These are phyloP conservation scores for Nycticryphes semicollaris DNA, from an alignment of 2,113 vertebrate genomes.

Conservation along the genomic window DNA sequence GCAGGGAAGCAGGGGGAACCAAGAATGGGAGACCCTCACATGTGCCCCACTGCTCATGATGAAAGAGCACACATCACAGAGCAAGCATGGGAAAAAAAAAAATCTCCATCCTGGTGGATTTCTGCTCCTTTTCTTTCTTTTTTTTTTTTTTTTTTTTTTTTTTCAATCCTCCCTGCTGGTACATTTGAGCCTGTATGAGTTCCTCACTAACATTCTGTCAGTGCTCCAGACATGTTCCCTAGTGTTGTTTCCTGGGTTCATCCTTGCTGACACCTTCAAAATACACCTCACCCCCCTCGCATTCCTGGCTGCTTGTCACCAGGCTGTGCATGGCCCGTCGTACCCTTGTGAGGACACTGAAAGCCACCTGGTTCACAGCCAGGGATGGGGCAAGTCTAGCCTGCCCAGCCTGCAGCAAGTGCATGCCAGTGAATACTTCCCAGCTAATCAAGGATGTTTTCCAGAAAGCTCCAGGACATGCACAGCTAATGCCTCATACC, in stretches of 20 bases:
- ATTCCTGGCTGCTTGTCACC: not conserved
- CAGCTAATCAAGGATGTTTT: not conserved
- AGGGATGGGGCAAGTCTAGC: not conserved
- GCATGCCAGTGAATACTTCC: not conserved
- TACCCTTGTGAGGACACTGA: not conserved
- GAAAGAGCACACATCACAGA: not conserved
- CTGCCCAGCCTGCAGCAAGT: not conserved
- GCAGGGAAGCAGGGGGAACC: not conserved
- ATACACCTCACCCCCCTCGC: not conserved
- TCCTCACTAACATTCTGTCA: not conserved
- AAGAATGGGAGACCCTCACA: not conserved
- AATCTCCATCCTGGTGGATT: not conserved
- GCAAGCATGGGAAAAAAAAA: fast-evolving
- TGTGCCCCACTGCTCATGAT: not conserved
- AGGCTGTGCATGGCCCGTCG: not conserved
- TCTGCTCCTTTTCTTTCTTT: not conserved
- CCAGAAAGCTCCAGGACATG: not conserved
- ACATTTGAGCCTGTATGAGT: not conserved
- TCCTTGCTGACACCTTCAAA: not conserved
- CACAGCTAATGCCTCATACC: not conserved
- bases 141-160: not conserved
- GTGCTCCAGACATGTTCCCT: not conserved
- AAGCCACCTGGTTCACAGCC: not conserved
- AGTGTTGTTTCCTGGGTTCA: not conserved
- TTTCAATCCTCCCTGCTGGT: not conserved